phyloP scores from a whole-genome alignment of 2,888 invertebrate genomes.

The Synergus umbraculus region DNA sequence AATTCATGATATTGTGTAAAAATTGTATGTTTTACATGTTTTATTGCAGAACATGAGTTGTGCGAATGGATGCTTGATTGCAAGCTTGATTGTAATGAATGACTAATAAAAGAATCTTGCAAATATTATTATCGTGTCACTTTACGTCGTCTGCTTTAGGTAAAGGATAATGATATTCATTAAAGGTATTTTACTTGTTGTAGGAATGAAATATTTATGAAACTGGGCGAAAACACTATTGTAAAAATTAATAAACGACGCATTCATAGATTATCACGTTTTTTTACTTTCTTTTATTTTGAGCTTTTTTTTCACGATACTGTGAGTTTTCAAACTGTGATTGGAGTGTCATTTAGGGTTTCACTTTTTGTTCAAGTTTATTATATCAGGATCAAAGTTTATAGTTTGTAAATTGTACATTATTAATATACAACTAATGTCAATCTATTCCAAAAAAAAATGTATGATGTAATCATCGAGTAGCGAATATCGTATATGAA shows the following conservation, averaged over 20 bases:
- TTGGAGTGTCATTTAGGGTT: background rate
- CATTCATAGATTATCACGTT: conserved; percentile 40
- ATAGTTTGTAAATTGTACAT: background rate
- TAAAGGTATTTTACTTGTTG: conserved; percentile 42
- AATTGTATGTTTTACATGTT: conserved; percentile 41
- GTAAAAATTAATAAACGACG: conserved; percentile 42
- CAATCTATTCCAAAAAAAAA: background rate
- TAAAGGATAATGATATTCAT: conserved; percentile 42
- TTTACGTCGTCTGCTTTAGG: conserved; percentile 42
- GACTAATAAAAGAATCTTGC: conserved; percentile 37
- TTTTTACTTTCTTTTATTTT: conserved; percentile 37
- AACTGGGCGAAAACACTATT: conserved; percentile 41
- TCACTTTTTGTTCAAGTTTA: background rate
- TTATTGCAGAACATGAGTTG: conserved; percentile 41
- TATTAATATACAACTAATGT: background rate
- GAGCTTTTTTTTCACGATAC: conserved; percentile 8
- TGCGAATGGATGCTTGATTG: conserved; percentile 39
- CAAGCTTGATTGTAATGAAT: conserved; percentile 22
- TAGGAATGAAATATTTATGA: conserved; percentile 42
- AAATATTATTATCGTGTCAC: conserved; percentile 41
- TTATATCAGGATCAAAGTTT: background rate
- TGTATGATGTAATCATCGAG: background rate
- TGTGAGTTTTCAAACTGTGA: conserved; percentile 10
- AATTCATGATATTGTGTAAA: conserved; percentile 41
- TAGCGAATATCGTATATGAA: no score